Evolutionary conservation across 2,797 vertebrate genomes (phyloP), one percentile per base, ranked within the genome.

Genomic region (Pteronotus mesoamericanus): DNA sequence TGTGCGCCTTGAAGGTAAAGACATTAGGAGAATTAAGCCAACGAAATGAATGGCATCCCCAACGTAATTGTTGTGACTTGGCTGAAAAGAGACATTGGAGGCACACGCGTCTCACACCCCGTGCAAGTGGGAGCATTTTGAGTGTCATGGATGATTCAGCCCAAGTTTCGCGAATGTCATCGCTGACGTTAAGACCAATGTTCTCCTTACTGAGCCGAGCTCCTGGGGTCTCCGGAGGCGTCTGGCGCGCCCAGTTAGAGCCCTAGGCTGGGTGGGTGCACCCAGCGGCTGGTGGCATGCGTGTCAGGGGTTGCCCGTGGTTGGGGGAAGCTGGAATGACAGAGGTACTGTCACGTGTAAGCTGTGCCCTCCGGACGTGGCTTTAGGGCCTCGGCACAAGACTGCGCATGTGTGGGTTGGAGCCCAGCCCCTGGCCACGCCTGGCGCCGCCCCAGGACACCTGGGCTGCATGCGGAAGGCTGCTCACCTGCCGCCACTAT

Each of bases 181-280:
- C 21, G 6, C 6, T 57, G 19, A 5, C 5, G 4, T 22, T 55
- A 34, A n/a, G 32, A n/a, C 26, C 21, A 24, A 19, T 1, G 9
- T 16, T 39, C 39, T 32, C 2, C 39, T 69, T 19, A 3, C 51
- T 32, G 51, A 71, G 66, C 19, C 3, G 14, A 34, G 53, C 11
- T 8, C 14, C 8, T 26, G 61, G 64, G 87, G 34, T 34, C 48
- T 16, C 37, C 5, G 46, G 48, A n/a, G 18, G 61, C 0, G 10
- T 34, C 51, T 6, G 2, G 3, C 14, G 39, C 0, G 1, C 1
- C 24, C 24, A 0, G n/a, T 39, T 6, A 15, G 42, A 6, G 34
- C 34, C 44, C 74, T 66, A 32, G 59, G n/a, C 18, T 19, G 1
- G 9, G 5, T 1, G 44, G 68, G n/a, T 0, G 6, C 2, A 8